A percentile compares a stretch with the other conserved stretches of the same genome.
These are phyloP conservation scores for Saguinus imperator DNA, from an alignment of 2,113 vertebrate species.

Conservation along the genomic window DNA sequence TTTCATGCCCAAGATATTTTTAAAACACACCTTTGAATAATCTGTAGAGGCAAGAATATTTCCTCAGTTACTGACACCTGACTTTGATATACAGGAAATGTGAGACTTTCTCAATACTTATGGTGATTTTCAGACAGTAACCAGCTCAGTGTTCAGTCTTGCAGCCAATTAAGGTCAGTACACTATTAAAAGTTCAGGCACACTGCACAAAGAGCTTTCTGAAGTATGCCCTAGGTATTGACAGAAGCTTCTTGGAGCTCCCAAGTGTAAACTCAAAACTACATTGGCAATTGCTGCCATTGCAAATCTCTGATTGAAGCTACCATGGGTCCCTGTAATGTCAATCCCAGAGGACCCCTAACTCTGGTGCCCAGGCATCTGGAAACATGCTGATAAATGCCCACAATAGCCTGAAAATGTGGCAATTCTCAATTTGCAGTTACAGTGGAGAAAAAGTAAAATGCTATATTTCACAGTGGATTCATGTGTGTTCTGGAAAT, in stretches of 20 bases:
- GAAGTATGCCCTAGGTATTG: not conserved
- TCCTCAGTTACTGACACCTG: not conserved
- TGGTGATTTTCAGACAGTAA: not conserved
- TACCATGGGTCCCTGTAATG: not conserved
- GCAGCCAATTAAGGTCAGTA: not conserved
- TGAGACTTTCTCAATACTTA: not conserved
- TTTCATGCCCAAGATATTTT: not conserved
- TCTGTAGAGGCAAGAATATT: not conserved
- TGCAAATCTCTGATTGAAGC: not conserved
- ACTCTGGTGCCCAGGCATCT: accelerated
- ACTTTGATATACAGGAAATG: not conserved
- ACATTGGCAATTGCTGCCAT: not conserved
- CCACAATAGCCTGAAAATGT: not conserved
- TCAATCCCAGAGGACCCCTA: not conserved
- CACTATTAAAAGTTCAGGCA: not conserved
- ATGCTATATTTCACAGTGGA: not conserved
- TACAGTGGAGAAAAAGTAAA: not conserved
- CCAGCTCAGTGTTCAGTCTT: not conserved
- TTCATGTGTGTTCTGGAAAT: not conserved
- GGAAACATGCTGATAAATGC: not conserved
- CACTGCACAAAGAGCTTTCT: not conserved
- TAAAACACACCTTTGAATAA: not conserved
- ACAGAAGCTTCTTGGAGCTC: not conserved
- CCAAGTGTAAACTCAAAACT: not conserved
- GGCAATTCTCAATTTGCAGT: not conserved